These are phyloP conservation scores for Diceros bicornis DNA, from an alignment of 2,797 vertebrate species.

Conservation along the genomic window DNA sequence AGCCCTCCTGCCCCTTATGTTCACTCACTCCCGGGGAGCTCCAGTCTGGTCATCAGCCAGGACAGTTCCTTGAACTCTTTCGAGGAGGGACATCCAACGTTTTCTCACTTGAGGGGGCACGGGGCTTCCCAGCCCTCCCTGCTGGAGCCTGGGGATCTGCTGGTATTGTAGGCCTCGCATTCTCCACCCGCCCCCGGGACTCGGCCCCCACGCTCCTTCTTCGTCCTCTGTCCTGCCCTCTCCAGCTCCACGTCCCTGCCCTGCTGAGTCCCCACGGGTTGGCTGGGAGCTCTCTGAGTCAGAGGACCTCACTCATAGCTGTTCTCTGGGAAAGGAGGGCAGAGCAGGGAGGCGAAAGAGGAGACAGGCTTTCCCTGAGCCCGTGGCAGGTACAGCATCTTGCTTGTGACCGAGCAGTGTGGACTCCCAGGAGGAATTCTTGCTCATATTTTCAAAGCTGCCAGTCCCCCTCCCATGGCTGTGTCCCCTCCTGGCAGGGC, in stretches of 20 bases:
- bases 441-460: neutral
- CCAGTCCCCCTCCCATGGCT: neutral
- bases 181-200: neutral
- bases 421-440: neutral
- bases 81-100: neutral
- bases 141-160: neutral
- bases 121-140: neutral
- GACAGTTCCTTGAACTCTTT: neutral
- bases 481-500: too few relatives aligned
- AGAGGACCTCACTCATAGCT: neutral
- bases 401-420: neutral
- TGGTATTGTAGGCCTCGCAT: accelerated
- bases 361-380: neutral
- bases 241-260: neutral
- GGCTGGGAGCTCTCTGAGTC: neutral
- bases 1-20: neutral
- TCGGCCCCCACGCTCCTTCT: accelerated
- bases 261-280: accelerated
- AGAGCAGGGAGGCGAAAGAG: too few relatives aligned
- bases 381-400: neutral
- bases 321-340: neutral
- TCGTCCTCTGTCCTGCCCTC: neutral
- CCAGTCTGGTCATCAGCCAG: too few relatives aligned
- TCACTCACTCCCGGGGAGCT: neutral
- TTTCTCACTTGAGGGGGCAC: neutral